Evolutionary conservation across 2,888 invertebrate species (phyloP), one percentile per base, ranked within the genome.

Genomic region (Incurvaria masculella): DNA sequence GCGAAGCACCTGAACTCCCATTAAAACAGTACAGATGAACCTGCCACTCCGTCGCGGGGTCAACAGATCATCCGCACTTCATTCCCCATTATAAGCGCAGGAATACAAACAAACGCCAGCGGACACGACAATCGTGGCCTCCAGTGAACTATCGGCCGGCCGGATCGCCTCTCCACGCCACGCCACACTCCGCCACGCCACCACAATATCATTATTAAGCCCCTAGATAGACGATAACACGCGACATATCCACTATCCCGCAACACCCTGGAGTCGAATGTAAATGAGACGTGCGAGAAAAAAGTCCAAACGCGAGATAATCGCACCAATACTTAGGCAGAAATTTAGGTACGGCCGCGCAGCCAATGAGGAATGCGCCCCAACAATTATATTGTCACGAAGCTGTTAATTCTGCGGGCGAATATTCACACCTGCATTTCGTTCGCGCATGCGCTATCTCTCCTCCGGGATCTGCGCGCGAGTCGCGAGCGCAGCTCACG

Each of bases 321-420:
- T 75, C 73, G 73, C 63, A 63, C 72, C 71, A 75, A 74, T 75
- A 75, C 42, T 45, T 48, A 48, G 41, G 74, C 73, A 72, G 75
- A 74, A 75, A 74, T 75, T 72, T 72, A 73, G 69, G 69, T 61
- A 61, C 27, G 41, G 46, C 39, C 61, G 59, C 51, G 63, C 21
- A 27, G 17, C 68, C 68, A 69, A 68, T 71, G 70, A 68, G 68
- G 69, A 65, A 68, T 69, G 70, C 69, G 43, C 49, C 47, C 63
- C 66, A 65, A 72, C 73, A 76, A 76, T 76, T 76, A 76, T 74
- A 73, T 72, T 74, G 75, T 76, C 75, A 75, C 73, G 74, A 74
- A 68, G 64, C 64, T 56, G 55, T 52, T 50, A 52, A 51, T 48
- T 33, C 33, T 33, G 33, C 33, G 14, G 33, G 33, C 8, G 33